These are phyloP conservation scores for Drosophila mimica DNA, from an alignment of 2,888 invertebrate genomes.

Conservation along the genomic window DNA sequence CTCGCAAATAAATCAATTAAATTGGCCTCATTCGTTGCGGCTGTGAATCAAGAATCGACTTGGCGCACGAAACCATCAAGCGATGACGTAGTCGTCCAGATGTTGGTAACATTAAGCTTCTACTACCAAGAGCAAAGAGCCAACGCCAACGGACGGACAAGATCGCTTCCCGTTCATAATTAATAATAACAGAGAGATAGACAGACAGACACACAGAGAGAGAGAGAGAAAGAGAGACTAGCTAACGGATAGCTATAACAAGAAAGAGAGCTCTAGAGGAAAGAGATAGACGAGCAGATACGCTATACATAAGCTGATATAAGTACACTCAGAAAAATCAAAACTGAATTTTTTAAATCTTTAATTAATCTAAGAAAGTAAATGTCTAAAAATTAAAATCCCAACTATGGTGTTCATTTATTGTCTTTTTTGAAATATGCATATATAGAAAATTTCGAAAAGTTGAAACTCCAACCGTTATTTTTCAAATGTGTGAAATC, in stretches of 20 bases:
- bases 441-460: too few relatives aligned
- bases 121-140: constrained; percentile 23
- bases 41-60: constrained; percentile 34
- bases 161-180: constrained; percentile 61
- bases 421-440: too few relatives aligned
- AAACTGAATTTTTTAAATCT: too few relatives aligned
- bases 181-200: constrained; percentile 54
- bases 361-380: too few relatives aligned
- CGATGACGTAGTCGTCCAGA: constrained; percentile 49
- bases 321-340: not conserved
- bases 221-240: constrained; percentile 18
- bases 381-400: not conserved
- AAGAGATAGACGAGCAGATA: not conserved
- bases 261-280: not conserved
- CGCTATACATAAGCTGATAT: not conserved
- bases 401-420: not conserved
- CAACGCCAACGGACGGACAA: constrained; percentile 29
- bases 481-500: too few relatives aligned
- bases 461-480: too few relatives aligned
- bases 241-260: constrained; percentile 10
- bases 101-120: constrained; percentile 43
- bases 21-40: constrained; percentile 49
- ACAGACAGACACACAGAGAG: not conserved
- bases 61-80: constrained; percentile 3
- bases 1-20: constrained; percentile 55